phyloP scores from a whole-genome alignment of 2,888 invertebrate species.

The Trissolcus japonicus region DNA sequence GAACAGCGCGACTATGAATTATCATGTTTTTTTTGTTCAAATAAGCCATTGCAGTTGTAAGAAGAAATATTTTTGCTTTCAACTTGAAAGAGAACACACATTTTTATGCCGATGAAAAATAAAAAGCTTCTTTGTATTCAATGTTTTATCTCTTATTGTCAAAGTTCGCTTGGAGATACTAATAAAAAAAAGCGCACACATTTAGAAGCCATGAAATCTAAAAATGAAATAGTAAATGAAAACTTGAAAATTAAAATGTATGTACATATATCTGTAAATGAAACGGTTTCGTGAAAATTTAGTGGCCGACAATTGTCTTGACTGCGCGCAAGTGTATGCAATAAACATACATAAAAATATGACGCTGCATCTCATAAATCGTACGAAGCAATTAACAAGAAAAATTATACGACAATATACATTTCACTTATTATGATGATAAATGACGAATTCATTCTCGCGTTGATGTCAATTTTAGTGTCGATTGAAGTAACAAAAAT shows the following conservation, averaged over 20 bases:
- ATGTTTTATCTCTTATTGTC: slow-evolving; percentile 39
- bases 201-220: slow-evolving; percentile 3
- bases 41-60: too few relatives aligned
- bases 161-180: slow-evolving; percentile 15
- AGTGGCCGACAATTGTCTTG: slow-evolving; percentile 36
- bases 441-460: slow-evolving; percentile 24
- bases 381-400: slow-evolving; percentile 34
- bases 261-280: neutral
- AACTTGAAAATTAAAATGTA: slow-evolving; percentile 6
- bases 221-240: slow-evolving; percentile 1
- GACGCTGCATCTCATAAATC: neutral
- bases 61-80: too few relatives aligned
- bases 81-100: neutral
- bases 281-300: slow-evolving; percentile 4
- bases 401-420: slow-evolving; percentile 25
- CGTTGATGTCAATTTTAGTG: neutral
- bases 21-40: too few relatives aligned
- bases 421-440: neutral
- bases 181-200: slow-evolving; percentile 6
- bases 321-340: slow-evolving; percentile 13
- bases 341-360: slow-evolving; percentile 25
- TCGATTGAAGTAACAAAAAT: neutral
- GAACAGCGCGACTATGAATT: neutral
- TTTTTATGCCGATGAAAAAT: slow-evolving; percentile 4
- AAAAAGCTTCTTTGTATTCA: slow-evolving; percentile 21